Base-by-base conservation (phyloP, 1,140 invertebrate species). In the Ylistrum balloti region DNA sequence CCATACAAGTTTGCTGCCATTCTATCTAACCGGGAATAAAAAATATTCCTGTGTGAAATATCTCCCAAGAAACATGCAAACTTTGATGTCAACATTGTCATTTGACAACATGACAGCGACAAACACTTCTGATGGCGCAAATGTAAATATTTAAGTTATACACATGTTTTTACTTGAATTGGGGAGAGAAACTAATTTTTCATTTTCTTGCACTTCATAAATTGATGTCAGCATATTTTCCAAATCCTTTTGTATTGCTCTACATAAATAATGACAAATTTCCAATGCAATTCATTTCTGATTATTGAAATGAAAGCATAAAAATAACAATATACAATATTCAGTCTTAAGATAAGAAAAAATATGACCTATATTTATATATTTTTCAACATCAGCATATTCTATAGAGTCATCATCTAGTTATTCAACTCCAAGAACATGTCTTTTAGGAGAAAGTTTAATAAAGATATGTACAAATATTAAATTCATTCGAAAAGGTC, bases 401-500 rank as follows among this genome's bases (percentile, higher is more conserved):
- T n/a, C 17, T 74, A 28, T 74, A 0, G 22, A 28, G 56, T 74
- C 56, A 74, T 74, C n/a, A 0, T 74, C 56, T 74, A 20, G 22
- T 17, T 5, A 28, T 5, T 74, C 0, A 74, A 28, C 9, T 28
- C 22, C 13, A 3, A 22, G 45, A n/a, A 74, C n/a, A 28, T 74
- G 56, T 74, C 56, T 74, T 28, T 74, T 22, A 74, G 56, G 2
- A 74, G 56, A 74, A 74, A 74, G 56, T 74, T 74, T 74, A 22
- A 74, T 74, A 74, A 74, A 28, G 56, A 0, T 74, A 74, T 28
- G 56, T 28, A 74, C 56, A 74, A 48, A 48, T 17, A 48, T 74
- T 28, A 74, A 74, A 74, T n/a, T 74, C 56, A 74, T 74, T 74
- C n/a, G n/a, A 74, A 74, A 74, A 74, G n/a, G 56, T 74, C 56